Evolutionary conservation across 2,113 vertebrate genomes (phyloP).

Genomic region (Emydocephalus ijimae): DNA sequence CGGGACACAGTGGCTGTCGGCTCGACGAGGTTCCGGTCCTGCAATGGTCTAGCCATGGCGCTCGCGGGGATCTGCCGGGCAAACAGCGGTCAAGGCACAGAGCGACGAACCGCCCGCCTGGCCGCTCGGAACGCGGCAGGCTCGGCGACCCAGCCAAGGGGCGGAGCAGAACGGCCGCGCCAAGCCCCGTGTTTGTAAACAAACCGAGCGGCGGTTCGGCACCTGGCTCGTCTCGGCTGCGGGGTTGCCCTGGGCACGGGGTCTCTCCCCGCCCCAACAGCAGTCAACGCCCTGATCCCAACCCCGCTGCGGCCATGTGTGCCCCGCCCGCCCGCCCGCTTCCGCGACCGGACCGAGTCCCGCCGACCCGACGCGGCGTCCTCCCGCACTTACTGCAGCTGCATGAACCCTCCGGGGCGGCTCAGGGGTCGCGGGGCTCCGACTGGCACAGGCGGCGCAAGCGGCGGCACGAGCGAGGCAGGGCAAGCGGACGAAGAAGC

Average conservation of each 20-base stretch:
- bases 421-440: constrained; percentile 26
- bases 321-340: too few species aligned
- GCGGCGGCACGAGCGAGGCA: not conserved
- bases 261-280: not conserved
- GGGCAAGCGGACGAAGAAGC: not conserved
- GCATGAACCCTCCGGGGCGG: constrained; percentile 58
- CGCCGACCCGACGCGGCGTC: not conserved
- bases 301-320: not conserved
- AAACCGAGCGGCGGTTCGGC: constrained; percentile 52
- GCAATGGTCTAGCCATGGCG: constrained; percentile 46
- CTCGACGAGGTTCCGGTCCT: constrained; percentile 35
- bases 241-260: not conserved
- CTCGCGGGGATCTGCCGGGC: constrained; percentile 13
- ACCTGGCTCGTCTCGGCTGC: constrained; percentile 29
- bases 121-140: not conserved
- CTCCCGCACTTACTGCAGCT: constrained; percentile 60
- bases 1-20: constrained; percentile 18
- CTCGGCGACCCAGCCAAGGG: constrained; percentile 44
- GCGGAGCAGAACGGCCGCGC: constrained; percentile 26
- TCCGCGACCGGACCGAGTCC: not conserved
- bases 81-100: not conserved
- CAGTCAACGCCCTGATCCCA: not conserved
- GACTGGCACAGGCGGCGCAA: not conserved
- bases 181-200: constrained; percentile 64
- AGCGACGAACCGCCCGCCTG: not conserved